Evolutionary conservation across 2,888 invertebrate genomes (phyloP), one percentile per base, ranked within the genome.

Genomic region (Phalera bucephala): DNA sequence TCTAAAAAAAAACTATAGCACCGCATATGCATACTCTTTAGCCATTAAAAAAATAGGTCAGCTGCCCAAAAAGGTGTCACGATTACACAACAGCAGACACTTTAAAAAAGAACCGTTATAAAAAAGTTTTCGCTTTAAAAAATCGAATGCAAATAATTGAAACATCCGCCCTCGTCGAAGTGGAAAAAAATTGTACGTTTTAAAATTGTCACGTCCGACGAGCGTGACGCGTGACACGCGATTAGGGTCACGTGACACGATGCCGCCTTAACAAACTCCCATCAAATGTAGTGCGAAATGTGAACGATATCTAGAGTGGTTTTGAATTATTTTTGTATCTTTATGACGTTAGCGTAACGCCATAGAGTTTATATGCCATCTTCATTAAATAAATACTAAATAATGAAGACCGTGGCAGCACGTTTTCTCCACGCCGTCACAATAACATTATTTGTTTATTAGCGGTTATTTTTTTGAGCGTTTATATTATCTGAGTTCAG

Each of bases 151-250:
- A 56, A 53, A 53, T 56, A 53, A 53, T 56, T 56, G 61, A 55
- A 64, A 64, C 50, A 56, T 64, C 64, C 67, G 48, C 65, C 65
- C 64, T 56, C 47, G 55, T 52, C 40, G 14, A 8, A 5, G 14
- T 14, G 7, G 11, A 25, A 54, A 57, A 56, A 64, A 62, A 68
- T 65, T 64, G 56, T 56, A 56, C 60, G 58, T 64, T 64, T 49
- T 41, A 25, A 52, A 53, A 55, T 51, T 64, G 70, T 78, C 79
- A 80, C 73, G 78, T 72, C 55, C 57, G 55, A 33, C 38, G 46
- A 55, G 50, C 49, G 48, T 49, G 65, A 49, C 73, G 65, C 74
- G 74, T 72, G 72, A 40, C 59, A 41, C 32, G 39, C 47, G 51
- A 61, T 59, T 54, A 49, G 32, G 36, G 41, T 36, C 53, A 59